Conservation (phyloP, 2,113 vertebrate genomes). For the Malurus elegans region DNA sequence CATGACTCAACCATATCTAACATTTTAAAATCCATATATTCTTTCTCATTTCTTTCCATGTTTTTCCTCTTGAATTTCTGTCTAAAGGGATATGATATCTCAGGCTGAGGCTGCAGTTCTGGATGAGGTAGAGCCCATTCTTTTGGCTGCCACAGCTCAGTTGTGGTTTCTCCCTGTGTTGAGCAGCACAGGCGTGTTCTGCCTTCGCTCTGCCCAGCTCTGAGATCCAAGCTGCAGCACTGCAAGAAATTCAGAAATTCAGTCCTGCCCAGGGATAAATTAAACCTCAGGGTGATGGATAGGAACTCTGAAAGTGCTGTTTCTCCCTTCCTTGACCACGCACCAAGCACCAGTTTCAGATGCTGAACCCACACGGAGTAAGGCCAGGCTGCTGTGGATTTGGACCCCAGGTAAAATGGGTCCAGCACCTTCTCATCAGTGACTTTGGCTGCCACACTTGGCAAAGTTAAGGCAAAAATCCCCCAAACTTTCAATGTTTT, state of each 20-base stretch:
- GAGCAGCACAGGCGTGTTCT: background rate
- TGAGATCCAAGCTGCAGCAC: background rate
- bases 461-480: background rate
- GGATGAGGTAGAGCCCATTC: background rate
- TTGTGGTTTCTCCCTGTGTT: background rate
- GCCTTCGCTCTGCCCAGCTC: background rate
- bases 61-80: background rate
- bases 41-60: background rate
- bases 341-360: background rate
- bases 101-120: background rate
- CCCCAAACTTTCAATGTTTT: background rate
- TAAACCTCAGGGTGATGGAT: background rate
- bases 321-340: background rate
- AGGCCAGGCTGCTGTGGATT: background rate
- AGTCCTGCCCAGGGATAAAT: background rate
- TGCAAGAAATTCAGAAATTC: background rate
- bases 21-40: background rate
- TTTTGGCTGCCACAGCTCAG: background rate
- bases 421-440: background rate
- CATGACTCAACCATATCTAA: fast-evolving
- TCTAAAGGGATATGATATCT: background rate
- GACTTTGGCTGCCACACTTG: background rate
- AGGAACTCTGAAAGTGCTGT: background rate
- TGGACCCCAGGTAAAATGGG: background rate
- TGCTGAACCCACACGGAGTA: background rate